Evolutionary conservation across 2,888 invertebrate genomes (phyloP).

Genomic region (Lypha dubia): DNA sequence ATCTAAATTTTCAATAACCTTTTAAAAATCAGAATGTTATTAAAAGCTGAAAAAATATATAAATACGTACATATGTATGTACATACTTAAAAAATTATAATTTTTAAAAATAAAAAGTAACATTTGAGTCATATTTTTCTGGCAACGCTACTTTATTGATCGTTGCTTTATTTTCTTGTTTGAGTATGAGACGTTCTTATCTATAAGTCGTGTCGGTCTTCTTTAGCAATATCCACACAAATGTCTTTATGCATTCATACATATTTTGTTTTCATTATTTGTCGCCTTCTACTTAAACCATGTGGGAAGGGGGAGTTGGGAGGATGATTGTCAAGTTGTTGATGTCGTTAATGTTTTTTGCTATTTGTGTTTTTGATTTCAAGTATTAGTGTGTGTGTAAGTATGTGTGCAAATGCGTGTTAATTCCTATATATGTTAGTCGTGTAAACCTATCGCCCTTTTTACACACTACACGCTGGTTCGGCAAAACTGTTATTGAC

Average conservation of each 20-base stretch:
- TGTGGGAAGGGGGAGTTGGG: not conserved
- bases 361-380: conserved; percentile 7
- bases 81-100: too few species aligned
- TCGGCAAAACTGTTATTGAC: too few species aligned
- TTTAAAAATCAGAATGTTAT: too few species aligned
- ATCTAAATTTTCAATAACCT: too few species aligned
- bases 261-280: conserved; percentile 63
- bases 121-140: too few species aligned
- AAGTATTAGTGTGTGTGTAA: not conserved
- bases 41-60: too few species aligned
- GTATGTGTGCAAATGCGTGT: conserved; percentile 42
- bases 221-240: conserved; percentile 29
- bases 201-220: conserved; percentile 63
- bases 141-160: not conserved
- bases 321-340: conserved; percentile 11
- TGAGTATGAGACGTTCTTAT: conserved; percentile 63
- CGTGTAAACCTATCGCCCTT: not conserved
- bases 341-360: conserved; percentile 25
- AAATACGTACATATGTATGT: too few species aligned
- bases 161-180: conserved; percentile 43
- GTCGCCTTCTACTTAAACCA: conserved; percentile 43
- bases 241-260: conserved; percentile 45
- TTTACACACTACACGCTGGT: not conserved
- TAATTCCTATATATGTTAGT: conserved; percentile 61
- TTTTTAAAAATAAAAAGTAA: too few species aligned